Base-by-base conservation (phyloP, 2,888 invertebrate genomes). In the Saturnia japonica region DNA sequence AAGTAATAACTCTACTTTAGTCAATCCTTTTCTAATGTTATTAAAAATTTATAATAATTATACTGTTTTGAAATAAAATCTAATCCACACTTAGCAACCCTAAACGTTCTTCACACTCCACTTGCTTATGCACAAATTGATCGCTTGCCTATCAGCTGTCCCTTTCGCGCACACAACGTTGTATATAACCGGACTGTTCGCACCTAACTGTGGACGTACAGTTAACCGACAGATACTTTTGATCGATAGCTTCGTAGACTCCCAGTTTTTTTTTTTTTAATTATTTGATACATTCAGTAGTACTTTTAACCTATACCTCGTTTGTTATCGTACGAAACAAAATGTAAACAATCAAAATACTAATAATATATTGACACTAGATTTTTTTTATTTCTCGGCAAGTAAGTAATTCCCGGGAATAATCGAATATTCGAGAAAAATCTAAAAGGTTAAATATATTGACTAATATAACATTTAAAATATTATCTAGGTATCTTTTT, bases 101-200 rank as follows among this genome's bases (percentile, higher is more conserved):
- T 90, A 80, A 25, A 28, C 57, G 71, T 74, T 77, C 84, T 87
- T 89, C 88, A 90, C 90, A 90, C 86, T 90, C 89, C 90, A 91
- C 87, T 90, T 89, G 87, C 82, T 83, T 85, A 84, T 85, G 88
- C 87, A 85, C 89, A 88, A 90, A 89, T 89, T 89, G 88, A 90
- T 89, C 85, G 86, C 79, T 80, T 70, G 74, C 70, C 72, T 57
- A 74, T 22, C 68, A n/a, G 8, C 67, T 68, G 71, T 80, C 81
- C 72, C 80, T 28, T 51, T 85, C 74, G 64, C 72, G 69, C 43
- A 19, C 66, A 11, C 25, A 6, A 11, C 72, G 54, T 4, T 14
- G 19, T 6, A 12, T 14, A n/a, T 9, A 16, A 45, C 75, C 68
- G 68, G 87, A 86, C 74, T 85, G n/a, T 74, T 90, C 85, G 74